Percentiles rank a stretch among this genome's conserved stretches.
Evolutionary conservation across 2,113 vertebrate species (phyloP).

Genomic region (Hydrochoerus hydrochaeris): DNA sequence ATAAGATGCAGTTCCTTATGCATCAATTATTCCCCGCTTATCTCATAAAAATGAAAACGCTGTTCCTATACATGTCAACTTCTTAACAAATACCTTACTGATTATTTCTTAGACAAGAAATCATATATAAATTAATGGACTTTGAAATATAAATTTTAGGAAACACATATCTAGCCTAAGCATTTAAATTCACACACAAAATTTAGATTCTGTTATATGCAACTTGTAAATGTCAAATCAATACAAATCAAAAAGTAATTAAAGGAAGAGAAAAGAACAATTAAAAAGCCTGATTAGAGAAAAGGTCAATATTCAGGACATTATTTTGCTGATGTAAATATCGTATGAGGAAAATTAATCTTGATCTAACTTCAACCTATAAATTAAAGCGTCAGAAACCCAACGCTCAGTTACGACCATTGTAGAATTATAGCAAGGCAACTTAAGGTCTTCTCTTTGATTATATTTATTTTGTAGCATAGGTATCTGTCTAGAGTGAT

Average conservation of each 20-base stretch:
- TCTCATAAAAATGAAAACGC: neutral
- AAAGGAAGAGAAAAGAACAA: neutral
- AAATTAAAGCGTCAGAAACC: neutral
- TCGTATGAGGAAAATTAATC: neutral
- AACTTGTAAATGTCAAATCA: neutral
- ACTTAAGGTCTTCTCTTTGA: neutral
- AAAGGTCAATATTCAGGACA: neutral
- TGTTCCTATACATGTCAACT: neutral
- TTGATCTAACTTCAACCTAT: neutral
- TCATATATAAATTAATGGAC: neutral
- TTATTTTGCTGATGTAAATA: constrained; percentile 5
- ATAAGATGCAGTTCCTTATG: neutral
- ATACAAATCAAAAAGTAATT: neutral
- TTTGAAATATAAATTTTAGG: neutral
- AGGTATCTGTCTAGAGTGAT: neutral
- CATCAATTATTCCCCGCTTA: neutral
- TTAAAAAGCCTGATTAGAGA: neutral
- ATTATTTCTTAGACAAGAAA: neutral
- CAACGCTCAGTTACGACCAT: neutral
- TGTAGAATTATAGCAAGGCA: neutral
- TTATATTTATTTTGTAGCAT: neutral
- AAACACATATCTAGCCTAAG: neutral
- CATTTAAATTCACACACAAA: neutral
- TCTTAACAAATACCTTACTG: neutral
- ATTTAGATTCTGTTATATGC: neutral